Conservation (phyloP, 2,888 invertebrate genomes). For the Lordiphosa andalusiaca region DNA sequence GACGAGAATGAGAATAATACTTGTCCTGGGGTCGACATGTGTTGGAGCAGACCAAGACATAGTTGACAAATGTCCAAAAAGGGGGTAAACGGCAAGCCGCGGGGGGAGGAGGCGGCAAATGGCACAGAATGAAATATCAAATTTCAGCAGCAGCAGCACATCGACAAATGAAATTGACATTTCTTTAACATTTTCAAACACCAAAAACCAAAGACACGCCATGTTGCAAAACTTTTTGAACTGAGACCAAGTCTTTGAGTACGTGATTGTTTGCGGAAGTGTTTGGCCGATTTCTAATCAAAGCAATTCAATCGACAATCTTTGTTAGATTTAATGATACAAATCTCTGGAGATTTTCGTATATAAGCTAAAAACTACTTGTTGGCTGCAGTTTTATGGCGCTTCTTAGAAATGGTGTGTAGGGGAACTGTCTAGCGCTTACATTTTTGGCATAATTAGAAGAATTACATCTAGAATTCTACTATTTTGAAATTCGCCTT, state of each 20-base stretch:
- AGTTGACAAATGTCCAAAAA: conserved; percentile 12
- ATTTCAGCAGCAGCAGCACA: conserved; percentile 53
- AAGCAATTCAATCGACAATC: no score
- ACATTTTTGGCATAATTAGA: no score
- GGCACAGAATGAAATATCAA: conserved; percentile 52
- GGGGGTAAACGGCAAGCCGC: background rate
- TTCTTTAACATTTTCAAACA: conserved; percentile 46
- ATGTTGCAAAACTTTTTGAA: background rate
- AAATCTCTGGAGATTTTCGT: no score
- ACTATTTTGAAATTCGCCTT: no score
- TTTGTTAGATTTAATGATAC: no score
- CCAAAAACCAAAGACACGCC: no score
- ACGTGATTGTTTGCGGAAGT: conserved; percentile 43
- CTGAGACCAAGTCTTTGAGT: background rate
- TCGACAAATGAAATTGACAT: conserved; percentile 74
- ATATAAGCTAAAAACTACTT: no score
- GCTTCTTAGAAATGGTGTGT: no score
- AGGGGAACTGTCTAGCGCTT: no score
- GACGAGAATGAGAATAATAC: conserved; percentile 18
- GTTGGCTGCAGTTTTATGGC: no score
- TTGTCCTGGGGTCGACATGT: conserved; percentile 36
- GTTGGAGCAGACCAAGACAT: conserved; percentile 19
- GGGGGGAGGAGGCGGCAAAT: background rate
- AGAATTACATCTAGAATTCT: no score
- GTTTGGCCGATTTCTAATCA: no score